Evolutionary conservation across 1,140 invertebrate species (phyloP).

Genomic region (Pemphigus obesinymphae): DNA sequence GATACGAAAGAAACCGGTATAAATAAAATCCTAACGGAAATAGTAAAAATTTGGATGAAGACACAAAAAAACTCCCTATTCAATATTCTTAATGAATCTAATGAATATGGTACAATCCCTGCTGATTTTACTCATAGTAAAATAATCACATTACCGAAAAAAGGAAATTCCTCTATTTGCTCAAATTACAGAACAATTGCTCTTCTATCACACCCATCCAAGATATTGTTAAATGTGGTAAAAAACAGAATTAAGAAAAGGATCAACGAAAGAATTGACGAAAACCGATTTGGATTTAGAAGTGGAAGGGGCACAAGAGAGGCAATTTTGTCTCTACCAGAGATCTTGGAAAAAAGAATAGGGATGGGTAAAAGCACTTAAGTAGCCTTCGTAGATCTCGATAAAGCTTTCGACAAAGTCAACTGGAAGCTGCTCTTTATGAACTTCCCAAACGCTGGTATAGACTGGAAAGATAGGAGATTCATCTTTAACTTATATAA

Average conservation of each 20-base stretch:
- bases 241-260: slow-evolving; percentile 22
- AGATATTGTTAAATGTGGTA: slow-evolving; percentile 29
- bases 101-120: not conserved
- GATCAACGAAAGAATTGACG: not conserved
- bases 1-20: slow-evolving; percentile 15
- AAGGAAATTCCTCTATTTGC: not conserved
- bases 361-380: not conserved
- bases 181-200: slow-evolving; percentile 35
- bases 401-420: slow-evolving; percentile 29
- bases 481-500: slow-evolving; percentile 17
- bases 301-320: slow-evolving; percentile 11
- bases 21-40: not conserved
- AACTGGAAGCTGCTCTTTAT: slow-evolving; percentile 11
- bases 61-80: not conserved
- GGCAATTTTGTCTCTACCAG: not conserved
- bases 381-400: slow-evolving; percentile 19
- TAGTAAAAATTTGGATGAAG: not conserved
- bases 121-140: not conserved
- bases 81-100: not conserved
- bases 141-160: not conserved
- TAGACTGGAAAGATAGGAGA: not conserved
- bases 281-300: slow-evolving; percentile 32
- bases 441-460: not conserved
- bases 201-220: slow-evolving; percentile 15
- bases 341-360: slow-evolving; percentile 29